phyloP scores from a whole-genome alignment of 1,140 invertebrate genomes.

The Drosophila nasuta region DNA sequence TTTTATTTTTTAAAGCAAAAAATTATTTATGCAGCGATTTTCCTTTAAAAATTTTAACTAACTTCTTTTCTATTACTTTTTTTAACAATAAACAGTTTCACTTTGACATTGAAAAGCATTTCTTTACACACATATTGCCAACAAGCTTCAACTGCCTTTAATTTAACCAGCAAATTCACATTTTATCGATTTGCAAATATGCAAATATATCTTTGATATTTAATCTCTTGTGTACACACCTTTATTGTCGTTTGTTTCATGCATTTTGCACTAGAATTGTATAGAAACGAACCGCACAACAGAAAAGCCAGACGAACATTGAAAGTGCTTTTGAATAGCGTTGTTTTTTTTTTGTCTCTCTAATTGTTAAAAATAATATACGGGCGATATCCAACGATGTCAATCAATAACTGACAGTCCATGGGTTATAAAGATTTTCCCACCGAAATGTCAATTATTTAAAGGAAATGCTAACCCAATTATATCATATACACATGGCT shows the following conservation, averaged over 20 bases:
- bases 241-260: slow-evolving; percentile 41
- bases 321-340: slow-evolving; percentile 47
- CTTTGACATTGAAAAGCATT: no score
- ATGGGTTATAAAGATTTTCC: slow-evolving; percentile 66
- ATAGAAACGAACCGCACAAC: slow-evolving; percentile 48
- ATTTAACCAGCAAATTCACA: neutral
- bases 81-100: no score
- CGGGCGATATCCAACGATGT: slow-evolving; percentile 15
- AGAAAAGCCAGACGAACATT: slow-evolving; percentile 52
- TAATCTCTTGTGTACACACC: slow-evolving; percentile 29
- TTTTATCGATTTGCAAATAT: neutral
- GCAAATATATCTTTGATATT: neutral
- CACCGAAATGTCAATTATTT: slow-evolving; percentile 73
- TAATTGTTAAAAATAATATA: slow-evolving; percentile 35
- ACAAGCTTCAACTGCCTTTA: neutral
- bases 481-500: slow-evolving; percentile 29
- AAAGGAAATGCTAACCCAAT: slow-evolving; percentile 64
- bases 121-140: no score
- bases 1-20: no score
- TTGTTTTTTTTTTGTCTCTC: slow-evolving; percentile 10
- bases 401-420: slow-evolving; percentile 76
- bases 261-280: slow-evolving; percentile 36
- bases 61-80: no score
- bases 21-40: no score
- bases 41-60: no score